These are phyloP conservation scores for Muschampia plurimacula DNA, from an alignment of 2,888 invertebrate genomes.

Conservation along the genomic window DNA sequence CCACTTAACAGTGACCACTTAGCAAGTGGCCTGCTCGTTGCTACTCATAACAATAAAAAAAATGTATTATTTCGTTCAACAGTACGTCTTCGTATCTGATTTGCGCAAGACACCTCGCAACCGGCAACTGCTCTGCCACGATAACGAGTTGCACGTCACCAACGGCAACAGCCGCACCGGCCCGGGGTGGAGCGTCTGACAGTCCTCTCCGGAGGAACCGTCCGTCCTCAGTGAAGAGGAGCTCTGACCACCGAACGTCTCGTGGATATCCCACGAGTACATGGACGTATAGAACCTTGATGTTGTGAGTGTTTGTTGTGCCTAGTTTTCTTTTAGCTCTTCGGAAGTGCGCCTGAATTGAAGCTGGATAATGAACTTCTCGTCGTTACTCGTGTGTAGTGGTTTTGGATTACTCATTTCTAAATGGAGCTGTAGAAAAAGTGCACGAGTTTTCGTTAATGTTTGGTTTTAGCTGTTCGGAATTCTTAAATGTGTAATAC, in stretches of 20 bases:
- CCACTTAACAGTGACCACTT: no score
- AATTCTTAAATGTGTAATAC: no score
- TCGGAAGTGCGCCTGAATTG: no score
- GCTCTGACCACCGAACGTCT: conserved; percentile 67
- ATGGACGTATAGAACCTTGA: conserved; percentile 44
- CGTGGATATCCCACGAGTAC: conserved; percentile 77
- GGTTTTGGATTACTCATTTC: no score
- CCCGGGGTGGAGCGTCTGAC: conserved; percentile 77
- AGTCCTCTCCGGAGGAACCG: conserved; percentile 59
- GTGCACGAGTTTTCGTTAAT: no score
- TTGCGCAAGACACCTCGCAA: conserved; percentile 68
- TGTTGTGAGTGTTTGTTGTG: neutral
- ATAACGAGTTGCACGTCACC: conserved; percentile 72
- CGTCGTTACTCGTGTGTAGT: no score
- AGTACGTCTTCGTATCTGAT: conserved; percentile 76
- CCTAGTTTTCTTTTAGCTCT: neutral
- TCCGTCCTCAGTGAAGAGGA: conserved; percentile 56
- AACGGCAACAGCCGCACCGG: conserved; percentile 70
- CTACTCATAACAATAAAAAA: no score
- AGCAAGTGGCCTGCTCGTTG: no score
- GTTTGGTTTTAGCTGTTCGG: no score
- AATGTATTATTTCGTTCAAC: conserved; percentile 51
- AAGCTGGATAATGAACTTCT: no score
- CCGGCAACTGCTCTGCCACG: conserved; percentile 59
- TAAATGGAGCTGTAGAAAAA: no score